Percentiles rank a stretch among this genome's conserved stretches.
These are phyloP conservation scores for Pantherophis vulpinus DNA, from an alignment of 2,797 vertebrate genomes.

Conservation along the genomic window DNA sequence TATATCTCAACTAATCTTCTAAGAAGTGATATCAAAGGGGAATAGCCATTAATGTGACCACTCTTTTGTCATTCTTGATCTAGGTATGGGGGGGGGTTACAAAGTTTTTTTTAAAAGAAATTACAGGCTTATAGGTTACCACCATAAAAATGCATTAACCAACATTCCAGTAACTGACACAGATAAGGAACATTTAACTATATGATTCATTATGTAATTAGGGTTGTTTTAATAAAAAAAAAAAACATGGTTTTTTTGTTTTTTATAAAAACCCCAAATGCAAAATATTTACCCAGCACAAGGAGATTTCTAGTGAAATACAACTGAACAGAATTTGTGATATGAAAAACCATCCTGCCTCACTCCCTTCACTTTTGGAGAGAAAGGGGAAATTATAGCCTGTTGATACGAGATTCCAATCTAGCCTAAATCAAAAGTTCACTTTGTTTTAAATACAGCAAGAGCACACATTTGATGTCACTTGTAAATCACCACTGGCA, in stretches of 20 bases:
- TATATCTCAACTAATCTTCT: conserved; percentile 13
- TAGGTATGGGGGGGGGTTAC: rapidly evolving
- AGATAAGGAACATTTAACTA: not conserved
- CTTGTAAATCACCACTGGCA: not conserved
- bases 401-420: not conserved
- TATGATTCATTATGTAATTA: not conserved
- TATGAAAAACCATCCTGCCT: not conserved
- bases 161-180: not conserved
- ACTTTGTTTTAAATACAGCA: not conserved
- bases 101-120: not conserved
- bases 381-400: not conserved
- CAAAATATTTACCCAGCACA: not conserved
- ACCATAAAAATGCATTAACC: not conserved
- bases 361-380: not conserved
- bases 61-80: conserved; percentile 45
- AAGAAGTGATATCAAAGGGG: conserved; percentile 39
- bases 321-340: not conserved
- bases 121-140: not conserved
- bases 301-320: not conserved
- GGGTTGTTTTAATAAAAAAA: not conserved
- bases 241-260: too few relatives aligned
- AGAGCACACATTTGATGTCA: not conserved
- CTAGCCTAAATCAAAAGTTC: not conserved
- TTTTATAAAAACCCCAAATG: not conserved
- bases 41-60: conserved; percentile 30